Percentiles rank a stretch among this genome's conserved stretches.
Conservation (phyloP, 2,888 invertebrate species). For the Aleiodes alternator region DNA sequence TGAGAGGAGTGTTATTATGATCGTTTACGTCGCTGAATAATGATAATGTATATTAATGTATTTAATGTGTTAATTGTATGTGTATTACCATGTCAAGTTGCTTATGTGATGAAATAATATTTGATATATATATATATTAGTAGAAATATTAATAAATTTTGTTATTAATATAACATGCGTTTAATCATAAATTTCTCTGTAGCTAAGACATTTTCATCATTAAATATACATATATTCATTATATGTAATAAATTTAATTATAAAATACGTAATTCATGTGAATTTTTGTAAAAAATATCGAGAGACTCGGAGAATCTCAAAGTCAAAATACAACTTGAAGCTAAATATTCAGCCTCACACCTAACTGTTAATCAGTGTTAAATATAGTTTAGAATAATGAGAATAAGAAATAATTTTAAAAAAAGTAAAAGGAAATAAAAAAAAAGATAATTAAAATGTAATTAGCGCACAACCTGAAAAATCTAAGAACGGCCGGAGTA, state of each 20-base stretch:
- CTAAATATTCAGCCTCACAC: constrained; percentile 27
- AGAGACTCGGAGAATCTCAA: background rate
- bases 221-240: background rate
- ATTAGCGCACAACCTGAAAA: constrained; percentile 20
- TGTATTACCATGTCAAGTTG: constrained; percentile 40
- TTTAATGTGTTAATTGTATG: constrained; percentile 46
- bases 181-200: constrained; percentile 19
- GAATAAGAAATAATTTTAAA: background rate
- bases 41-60: constrained; percentile 38
- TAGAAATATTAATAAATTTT: constrained; percentile 32
- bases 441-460: background rate
- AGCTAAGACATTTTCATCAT: constrained; percentile 3
- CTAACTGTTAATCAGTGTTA: constrained; percentile 22
- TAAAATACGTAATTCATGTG: too few species aligned
- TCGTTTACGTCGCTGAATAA: constrained; percentile 44
- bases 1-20: constrained; percentile 31
- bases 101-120: constrained; percentile 13
- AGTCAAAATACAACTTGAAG: constrained; percentile 5
- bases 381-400: background rate
- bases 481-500: constrained; percentile 16
- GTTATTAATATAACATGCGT: constrained; percentile 47
- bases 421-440: background rate
- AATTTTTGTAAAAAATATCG: too few species aligned
- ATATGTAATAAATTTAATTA: too few species aligned
- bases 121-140: constrained; percentile 17